phyloP scores from a whole-genome alignment of 2,113 vertebrate genomes.

The Panthera uncia region DNA sequence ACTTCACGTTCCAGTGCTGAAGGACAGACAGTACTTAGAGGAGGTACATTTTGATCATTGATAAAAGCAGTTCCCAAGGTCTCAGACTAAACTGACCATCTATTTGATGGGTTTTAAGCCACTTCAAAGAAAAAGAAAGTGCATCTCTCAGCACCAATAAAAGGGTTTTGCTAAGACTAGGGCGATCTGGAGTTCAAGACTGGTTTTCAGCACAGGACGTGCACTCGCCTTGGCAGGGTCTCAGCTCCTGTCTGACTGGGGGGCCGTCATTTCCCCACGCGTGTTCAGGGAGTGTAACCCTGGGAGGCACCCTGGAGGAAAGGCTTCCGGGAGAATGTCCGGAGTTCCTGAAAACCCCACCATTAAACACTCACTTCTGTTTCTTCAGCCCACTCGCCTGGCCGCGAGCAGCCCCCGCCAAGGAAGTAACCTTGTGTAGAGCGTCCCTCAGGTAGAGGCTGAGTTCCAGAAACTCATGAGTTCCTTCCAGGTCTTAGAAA shows the following conservation, averaged over 20 bases:
- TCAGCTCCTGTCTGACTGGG: neutral
- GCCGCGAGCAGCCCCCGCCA: rapidly evolving
- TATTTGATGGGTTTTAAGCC: neutral
- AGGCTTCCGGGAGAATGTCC: rapidly evolving
- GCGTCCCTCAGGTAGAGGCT: neutral
- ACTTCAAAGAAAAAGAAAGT: neutral
- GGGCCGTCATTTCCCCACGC: rapidly evolving
- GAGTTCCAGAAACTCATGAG: neutral
- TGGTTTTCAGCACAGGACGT: rapidly evolving
- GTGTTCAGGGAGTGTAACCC: neutral
- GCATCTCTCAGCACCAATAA: neutral
- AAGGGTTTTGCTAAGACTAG: neutral
- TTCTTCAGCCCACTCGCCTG: rapidly evolving
- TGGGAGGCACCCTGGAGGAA: neutral
- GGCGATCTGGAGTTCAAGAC: no score
- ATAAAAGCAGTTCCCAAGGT: neutral
- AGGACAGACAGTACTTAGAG: neutral
- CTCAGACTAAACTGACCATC: neutral
- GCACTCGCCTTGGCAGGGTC: rapidly evolving
- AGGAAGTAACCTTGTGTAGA: neutral
- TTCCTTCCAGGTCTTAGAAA: neutral
- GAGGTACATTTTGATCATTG: neutral
- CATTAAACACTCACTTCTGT: rapidly evolving
- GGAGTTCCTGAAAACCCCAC: neutral
- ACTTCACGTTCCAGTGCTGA: neutral